Percentiles rank a stretch among this genome's conserved stretches.
phyloP scores from a whole-genome alignment of 2,888 invertebrate species.

The Pristionchus maxplancki region DNA sequence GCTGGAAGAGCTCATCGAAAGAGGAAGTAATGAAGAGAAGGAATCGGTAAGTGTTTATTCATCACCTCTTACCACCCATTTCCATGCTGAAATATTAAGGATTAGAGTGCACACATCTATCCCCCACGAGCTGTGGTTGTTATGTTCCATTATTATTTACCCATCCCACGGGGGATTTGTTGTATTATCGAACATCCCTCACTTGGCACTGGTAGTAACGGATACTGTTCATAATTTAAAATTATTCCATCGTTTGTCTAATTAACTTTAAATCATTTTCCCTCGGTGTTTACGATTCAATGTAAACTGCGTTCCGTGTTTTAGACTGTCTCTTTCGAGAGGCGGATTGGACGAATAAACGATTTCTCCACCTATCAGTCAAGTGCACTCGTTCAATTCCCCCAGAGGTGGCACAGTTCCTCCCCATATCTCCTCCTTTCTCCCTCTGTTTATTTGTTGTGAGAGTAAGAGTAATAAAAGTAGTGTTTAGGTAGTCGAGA shows the following conservation, averaged over 20 bases:
- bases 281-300: not conserved
- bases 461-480: not conserved
- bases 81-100: not conserved
- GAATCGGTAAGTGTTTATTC: not conserved
- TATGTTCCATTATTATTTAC: not conserved
- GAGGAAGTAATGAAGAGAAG: not conserved
- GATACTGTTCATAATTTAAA: no score
- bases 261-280: not conserved
- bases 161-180: not conserved
- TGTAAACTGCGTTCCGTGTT: not conserved
- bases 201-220: not conserved
- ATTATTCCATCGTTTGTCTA: not conserved
- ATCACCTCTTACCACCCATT: not conserved
- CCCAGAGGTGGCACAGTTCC: not conserved
- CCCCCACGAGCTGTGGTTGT: not conserved
- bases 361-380: not conserved
- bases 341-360: not conserved
- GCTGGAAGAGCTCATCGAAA: not conserved
- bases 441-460: not conserved
- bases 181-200: not conserved
- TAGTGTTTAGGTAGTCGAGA: not conserved
- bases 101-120: not conserved
- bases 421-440: not conserved
- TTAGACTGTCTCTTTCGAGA: not conserved
- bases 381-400: not conserved